Base-by-base conservation (phyloP, 2,888 invertebrate species). In the Melieria omissa region DNA sequence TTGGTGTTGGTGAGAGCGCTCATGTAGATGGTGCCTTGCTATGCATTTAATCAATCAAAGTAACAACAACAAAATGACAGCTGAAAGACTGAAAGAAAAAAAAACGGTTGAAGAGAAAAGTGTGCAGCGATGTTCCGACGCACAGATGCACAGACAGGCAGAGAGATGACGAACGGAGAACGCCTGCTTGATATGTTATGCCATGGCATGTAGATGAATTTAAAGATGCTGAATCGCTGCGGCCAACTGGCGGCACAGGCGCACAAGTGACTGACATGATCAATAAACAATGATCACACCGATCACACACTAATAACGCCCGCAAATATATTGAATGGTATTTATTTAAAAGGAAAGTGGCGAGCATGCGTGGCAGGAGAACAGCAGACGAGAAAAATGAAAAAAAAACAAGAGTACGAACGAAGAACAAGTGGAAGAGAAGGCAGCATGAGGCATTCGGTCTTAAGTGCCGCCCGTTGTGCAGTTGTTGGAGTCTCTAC, bases 1-100 rank as follows among this genome's bases (percentile, higher is more conserved):
- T 63, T 61, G 47, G 42, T 46, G 14, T 65, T 47, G 67, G 47
- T 52, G 68, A 16, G 44, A 54, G 67, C 47, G 44, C 72, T 73
- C 75, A 70, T 67, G 74, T 73, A 65, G 70, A 45, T 72, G 73
- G 57, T n/a, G 73, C 65, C 64, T 66, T 72, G 73, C 70, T 75
- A 69, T 76, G 75, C 76, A 75, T 77, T 76, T 76, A 76, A 78
- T 78, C 78, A 77, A 78, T 78, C 78, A 78, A 76, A 77, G 74
- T 72, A 74, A 78, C 75, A 77, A 76, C 76, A 77, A 75, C 77
- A 76, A 76, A 77, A 72, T 70, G 76, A 77, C 77, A 70, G 67
- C 70, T 65, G 71, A 72, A 75, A 70, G 72, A 74, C 62, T 62
- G 61, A 69, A 69, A 54, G 62, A 29, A 55, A 52, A 14, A 42